phyloP scores from a whole-genome alignment of 1,140 invertebrate species.

The Helicorthomorpha holstii region DNA sequence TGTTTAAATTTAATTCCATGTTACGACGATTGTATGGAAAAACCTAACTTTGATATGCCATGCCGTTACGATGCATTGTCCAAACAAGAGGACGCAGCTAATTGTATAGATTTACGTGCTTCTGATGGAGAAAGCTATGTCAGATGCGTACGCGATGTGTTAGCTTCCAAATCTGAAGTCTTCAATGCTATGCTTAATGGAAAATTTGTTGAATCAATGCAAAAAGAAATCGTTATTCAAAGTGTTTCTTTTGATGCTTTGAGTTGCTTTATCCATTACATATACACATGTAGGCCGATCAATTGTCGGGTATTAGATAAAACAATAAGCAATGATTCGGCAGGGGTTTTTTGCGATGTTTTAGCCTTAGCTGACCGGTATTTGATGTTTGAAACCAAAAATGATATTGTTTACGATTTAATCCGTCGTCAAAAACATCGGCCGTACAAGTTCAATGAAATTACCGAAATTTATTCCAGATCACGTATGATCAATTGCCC shows the following conservation, averaged over 20 bases:
- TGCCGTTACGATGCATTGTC: neutral
- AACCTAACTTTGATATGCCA: neutral
- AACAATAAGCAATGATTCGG: neutral
- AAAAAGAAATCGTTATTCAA: neutral
- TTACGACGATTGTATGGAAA: neutral
- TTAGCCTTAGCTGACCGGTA: neutral
- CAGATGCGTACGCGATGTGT: neutral
- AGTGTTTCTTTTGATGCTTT: neutral
- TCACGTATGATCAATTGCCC: too few relatives aligned
- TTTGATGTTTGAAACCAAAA: too few relatives aligned
- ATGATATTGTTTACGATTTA: too few relatives aligned
- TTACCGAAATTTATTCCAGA: too few relatives aligned
- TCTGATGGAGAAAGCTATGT: neutral
- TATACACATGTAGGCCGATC: neutral
- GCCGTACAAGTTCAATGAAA: too few relatives aligned
- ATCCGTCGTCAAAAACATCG: too few relatives aligned
- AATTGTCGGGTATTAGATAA: neutral
- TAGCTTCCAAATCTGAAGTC: neutral
- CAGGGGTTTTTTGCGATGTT: neutral
- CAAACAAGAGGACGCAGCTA: neutral
- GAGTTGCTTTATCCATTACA: neutral
- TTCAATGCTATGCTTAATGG: neutral
- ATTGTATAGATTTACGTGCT: neutral
- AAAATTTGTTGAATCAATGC: neutral
- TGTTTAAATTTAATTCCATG: neutral